Evolutionary conservation across 2,797 vertebrate species (phyloP).

Genomic region (Arrhamphus sclerolepis): DNA sequence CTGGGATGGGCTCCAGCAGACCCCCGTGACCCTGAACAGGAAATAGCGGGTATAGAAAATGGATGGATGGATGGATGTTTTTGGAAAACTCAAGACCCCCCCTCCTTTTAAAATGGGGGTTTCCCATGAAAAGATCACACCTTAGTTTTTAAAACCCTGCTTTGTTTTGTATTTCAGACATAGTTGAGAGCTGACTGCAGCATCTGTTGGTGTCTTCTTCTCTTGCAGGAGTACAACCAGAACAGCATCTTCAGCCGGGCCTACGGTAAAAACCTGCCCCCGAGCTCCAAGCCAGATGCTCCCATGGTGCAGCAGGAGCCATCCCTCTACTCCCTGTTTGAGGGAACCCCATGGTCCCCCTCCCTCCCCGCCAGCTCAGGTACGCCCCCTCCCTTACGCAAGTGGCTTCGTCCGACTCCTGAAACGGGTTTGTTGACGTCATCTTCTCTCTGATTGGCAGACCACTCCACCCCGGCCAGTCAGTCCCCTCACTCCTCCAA

Average conservation of each 20-base stretch:
- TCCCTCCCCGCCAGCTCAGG: slow-evolving; percentile 97
- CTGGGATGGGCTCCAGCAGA: too few species aligned
- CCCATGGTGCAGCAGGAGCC: slow-evolving; percentile 91
- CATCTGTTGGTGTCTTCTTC: neutral
- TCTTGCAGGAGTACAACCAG: slow-evolving; percentile 88
- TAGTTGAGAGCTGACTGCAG: too few species aligned
- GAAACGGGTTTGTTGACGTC: neutral
- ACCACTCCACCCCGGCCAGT: slow-evolving; percentile 98
- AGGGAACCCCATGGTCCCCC: slow-evolving; percentile 96
- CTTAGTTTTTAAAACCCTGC: too few species aligned
- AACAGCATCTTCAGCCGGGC: slow-evolving; percentile 97
- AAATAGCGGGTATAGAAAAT: too few species aligned
- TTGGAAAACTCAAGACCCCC: too few species aligned
- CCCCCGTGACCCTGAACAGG: too few species aligned
- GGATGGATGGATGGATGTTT: too few species aligned
- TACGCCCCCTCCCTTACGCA: slow-evolving; percentile 51
- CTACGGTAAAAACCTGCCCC: slow-evolving; percentile 89
- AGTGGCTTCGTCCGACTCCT: fast-evolving
- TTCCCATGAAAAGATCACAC: too few species aligned
- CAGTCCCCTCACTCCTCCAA: slow-evolving; percentile 99
- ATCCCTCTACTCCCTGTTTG: slow-evolving; percentile 95
- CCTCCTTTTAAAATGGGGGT: too few species aligned
- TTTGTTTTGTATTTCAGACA: too few species aligned
- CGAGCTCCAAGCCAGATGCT: slow-evolving; percentile 87
- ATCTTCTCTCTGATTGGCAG: slow-evolving; percentile 70